phyloP scores from a whole-genome alignment of 2,797 vertebrate species.

The Oophaga sylvatica region DNA sequence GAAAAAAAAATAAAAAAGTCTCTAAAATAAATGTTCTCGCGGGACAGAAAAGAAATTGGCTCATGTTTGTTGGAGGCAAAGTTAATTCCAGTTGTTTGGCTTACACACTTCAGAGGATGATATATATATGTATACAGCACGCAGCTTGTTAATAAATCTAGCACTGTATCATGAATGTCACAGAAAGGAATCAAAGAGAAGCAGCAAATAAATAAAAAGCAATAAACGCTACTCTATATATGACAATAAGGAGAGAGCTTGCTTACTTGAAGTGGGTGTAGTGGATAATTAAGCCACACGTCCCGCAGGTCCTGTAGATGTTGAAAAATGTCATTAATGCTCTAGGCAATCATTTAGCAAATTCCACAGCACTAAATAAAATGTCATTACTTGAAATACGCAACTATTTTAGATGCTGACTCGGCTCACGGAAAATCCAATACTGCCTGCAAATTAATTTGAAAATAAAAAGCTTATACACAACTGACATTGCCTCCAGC shows the following conservation, averaged over 20 bases:
- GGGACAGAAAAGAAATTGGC: constrained; percentile 59
- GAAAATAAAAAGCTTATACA: constrained; percentile 70
- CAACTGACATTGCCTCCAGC: constrained; percentile 70
- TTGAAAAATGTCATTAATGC: constrained; percentile 72
- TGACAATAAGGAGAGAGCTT: constrained; percentile 62
- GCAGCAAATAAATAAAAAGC: constrained; percentile 58
- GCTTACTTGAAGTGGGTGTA: constrained; percentile 95
- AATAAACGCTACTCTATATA: constrained; percentile 64
- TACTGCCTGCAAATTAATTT: constrained; percentile 75
- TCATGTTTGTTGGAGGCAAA: constrained; percentile 59
- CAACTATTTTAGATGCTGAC: constrained; percentile 78
- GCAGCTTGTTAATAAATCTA: constrained; percentile 57
- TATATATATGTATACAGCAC: constrained; percentile 56
- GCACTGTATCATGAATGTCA: constrained; percentile 62
- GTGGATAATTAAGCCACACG: constrained; percentile 97
- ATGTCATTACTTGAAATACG: constrained; percentile 77
- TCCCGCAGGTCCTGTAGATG: constrained; percentile 90
- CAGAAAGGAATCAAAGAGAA: constrained; percentile 61
- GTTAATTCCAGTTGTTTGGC: constrained; percentile 61
- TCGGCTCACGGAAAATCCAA: constrained; percentile 77
- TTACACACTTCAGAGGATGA: constrained; percentile 60
- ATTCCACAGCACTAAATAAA: constrained; percentile 78
- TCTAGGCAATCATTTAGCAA: constrained; percentile 75
- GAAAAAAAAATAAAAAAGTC: constrained; percentile 56
- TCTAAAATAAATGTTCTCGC: constrained; percentile 58